Evolutionary conservation across 2,888 invertebrate genomes (phyloP).

Genomic region (Ptychoptera contaminata): DNA sequence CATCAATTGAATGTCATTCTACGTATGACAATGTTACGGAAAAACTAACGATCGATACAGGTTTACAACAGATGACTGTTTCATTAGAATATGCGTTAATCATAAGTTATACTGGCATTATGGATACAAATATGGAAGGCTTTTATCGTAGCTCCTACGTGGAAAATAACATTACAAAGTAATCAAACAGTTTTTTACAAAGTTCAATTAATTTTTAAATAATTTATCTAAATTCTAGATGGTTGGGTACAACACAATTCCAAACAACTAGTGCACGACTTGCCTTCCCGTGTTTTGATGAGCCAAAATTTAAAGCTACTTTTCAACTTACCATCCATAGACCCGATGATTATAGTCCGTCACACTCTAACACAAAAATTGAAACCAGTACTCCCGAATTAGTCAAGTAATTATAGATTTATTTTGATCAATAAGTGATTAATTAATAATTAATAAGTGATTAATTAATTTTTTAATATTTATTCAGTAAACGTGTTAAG

Average conservation of each 20-base stretch:
- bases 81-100: constrained; percentile 16
- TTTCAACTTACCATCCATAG: constrained; percentile 34
- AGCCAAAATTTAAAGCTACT: constrained; percentile 52
- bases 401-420: background rate
- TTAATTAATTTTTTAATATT: background rate
- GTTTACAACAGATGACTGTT: background rate
- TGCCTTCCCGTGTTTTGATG: constrained; percentile 69
- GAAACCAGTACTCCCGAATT: too few relatives aligned
- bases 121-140: constrained; percentile 36
- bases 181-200: background rate
- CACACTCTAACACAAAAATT: too few relatives aligned
- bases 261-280: constrained; percentile 48
- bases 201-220: background rate
- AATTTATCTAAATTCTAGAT: constrained; percentile 24
- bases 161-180: constrained; percentile 16
- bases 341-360: too few relatives aligned
- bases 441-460: background rate
- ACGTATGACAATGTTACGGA: background rate
- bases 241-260: constrained; percentile 53
- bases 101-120: constrained; percentile 32
- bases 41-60: background rate
- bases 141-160: constrained; percentile 34
- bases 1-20: background rate
- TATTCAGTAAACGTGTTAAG: background rate
- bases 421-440: background rate